A percentile compares a stretch with the other conserved stretches of the same genome.
These are phyloP conservation scores for Perca fluviatilis DNA, from an alignment of 2,113 vertebrate genomes.

Conservation along the genomic window DNA sequence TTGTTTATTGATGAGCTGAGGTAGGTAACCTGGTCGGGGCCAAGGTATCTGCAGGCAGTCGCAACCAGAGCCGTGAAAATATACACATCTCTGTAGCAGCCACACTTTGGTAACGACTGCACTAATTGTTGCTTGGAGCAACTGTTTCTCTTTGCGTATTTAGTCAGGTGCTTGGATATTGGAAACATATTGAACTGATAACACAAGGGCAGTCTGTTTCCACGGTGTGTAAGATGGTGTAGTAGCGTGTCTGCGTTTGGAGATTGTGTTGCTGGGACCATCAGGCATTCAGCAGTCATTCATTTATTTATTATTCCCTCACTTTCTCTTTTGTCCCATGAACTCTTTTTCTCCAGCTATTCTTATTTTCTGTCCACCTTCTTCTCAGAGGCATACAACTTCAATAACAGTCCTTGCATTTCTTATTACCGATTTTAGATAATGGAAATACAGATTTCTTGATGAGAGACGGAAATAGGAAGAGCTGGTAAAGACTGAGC, in stretches of 20 bases:
- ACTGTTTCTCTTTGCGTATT: slow-evolving; percentile 31
- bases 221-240: slow-evolving; percentile 10
- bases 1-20: slow-evolving; percentile 67
- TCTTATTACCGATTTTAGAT: slow-evolving; percentile 19
- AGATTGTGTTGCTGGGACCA: slow-evolving; percentile 32
- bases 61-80: slow-evolving; percentile 56
- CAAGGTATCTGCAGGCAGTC: slow-evolving; percentile 14
- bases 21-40: slow-evolving; percentile 23
- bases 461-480: background rate
- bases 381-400: slow-evolving; percentile 12
- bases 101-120: slow-evolving; percentile 24
- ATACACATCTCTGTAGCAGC: slow-evolving; percentile 41
- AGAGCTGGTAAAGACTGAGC: background rate
- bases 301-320: slow-evolving; percentile 4
- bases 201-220: background rate
- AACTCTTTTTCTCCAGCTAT: slow-evolving; percentile 10
- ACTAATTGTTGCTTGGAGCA: slow-evolving; percentile 51
- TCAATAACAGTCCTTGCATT: slow-evolving; percentile 21
- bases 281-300: background rate
- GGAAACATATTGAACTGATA: slow-evolving; percentile 63
- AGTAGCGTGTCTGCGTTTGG: slow-evolving; percentile 21
- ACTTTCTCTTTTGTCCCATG: background rate
- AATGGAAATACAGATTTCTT: slow-evolving; percentile 28
- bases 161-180: slow-evolving; percentile 61
- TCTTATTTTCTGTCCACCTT: background rate